Percentiles rank a stretch among this genome's conserved stretches.
phyloP scores from a whole-genome alignment of 2,797 vertebrate species.

The Acanthis flammea region DNA sequence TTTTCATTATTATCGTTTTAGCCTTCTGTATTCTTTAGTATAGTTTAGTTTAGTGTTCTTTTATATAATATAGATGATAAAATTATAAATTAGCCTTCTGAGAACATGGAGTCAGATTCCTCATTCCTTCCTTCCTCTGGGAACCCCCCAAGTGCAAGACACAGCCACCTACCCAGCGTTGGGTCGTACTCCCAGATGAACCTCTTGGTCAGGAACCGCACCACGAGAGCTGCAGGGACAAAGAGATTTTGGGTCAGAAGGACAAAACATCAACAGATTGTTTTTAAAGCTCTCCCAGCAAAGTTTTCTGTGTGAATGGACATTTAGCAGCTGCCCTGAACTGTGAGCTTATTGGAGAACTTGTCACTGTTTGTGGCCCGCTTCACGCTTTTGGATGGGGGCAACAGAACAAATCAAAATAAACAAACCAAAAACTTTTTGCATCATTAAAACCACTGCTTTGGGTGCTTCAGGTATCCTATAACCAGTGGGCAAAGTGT shows the following conservation, averaged over 20 bases:
- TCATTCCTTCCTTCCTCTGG: no score
- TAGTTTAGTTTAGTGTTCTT: neutral
- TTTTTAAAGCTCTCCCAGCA: neutral
- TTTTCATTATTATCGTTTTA: neutral
- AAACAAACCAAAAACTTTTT: neutral
- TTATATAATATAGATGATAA: neutral
- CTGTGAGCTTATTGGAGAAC: neutral
- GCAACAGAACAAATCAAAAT: neutral
- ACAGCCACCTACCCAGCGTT: conserved; percentile 85
- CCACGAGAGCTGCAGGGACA: conserved; percentile 86
- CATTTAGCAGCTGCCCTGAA: neutral
- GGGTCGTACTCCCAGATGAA: conserved; percentile 99
- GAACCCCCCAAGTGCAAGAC: no score
- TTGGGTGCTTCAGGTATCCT: neutral
- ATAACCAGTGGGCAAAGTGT: neutral
- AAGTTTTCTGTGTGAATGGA: neutral
- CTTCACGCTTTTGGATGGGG: neutral
- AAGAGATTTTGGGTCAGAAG: neutral
- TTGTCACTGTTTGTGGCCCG: neutral
- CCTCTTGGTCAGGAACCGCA: conserved; percentile 93
- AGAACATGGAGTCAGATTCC: neutral
- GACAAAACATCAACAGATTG: neutral
- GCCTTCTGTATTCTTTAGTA: no score
- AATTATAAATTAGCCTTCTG: neutral
- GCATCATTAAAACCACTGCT: neutral